Evolutionary conservation across 2,888 invertebrate species (phyloP).

Genomic region (Synergus japonicus): DNA sequence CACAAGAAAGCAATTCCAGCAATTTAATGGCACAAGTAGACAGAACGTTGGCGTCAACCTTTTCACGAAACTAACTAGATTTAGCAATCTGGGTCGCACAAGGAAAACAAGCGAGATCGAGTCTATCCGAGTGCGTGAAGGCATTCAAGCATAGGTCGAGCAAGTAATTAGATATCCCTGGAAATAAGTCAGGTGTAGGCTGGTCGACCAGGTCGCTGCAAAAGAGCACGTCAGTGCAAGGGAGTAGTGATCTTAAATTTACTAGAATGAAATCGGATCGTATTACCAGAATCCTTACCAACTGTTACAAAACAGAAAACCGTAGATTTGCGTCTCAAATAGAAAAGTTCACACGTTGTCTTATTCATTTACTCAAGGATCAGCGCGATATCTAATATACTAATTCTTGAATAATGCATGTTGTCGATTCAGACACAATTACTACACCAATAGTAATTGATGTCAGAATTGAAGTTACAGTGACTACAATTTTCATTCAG

Average conservation of each 20-base stretch:
- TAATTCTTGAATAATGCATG: background rate
- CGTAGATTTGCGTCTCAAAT: background rate
- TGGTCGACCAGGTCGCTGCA: slow-evolving; percentile 56
- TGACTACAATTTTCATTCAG: too few relatives aligned
- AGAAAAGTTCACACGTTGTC: background rate
- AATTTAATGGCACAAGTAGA: slow-evolving; percentile 1
- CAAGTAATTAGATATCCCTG: slow-evolving; percentile 75
- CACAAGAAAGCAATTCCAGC: background rate
- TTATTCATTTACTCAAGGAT: background rate
- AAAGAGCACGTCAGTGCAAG: slow-evolving; percentile 16
- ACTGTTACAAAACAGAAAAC: slow-evolving; percentile 6
- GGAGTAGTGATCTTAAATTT: slow-evolving; percentile 17
- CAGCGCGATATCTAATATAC: background rate
- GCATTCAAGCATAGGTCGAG: slow-evolving; percentile 62
- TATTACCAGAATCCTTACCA: slow-evolving; percentile 33
- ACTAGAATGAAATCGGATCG: slow-evolving; percentile 32
- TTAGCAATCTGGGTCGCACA: slow-evolving; percentile 54
- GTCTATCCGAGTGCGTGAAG: slow-evolving; percentile 59
- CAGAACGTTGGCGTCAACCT: slow-evolving; percentile 1
- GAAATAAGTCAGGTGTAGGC: slow-evolving; percentile 69
- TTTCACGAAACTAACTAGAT: slow-evolving; percentile 43
- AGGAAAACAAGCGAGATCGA: slow-evolving; percentile 48
- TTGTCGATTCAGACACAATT: background rate
- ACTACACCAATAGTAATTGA: background rate
- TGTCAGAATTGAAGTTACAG: too few relatives aligned